Evolutionary conservation across 2,113 vertebrate genomes (phyloP), one percentile per base, ranked within the genome.

Genomic region (Xenus cinereus): DNA sequence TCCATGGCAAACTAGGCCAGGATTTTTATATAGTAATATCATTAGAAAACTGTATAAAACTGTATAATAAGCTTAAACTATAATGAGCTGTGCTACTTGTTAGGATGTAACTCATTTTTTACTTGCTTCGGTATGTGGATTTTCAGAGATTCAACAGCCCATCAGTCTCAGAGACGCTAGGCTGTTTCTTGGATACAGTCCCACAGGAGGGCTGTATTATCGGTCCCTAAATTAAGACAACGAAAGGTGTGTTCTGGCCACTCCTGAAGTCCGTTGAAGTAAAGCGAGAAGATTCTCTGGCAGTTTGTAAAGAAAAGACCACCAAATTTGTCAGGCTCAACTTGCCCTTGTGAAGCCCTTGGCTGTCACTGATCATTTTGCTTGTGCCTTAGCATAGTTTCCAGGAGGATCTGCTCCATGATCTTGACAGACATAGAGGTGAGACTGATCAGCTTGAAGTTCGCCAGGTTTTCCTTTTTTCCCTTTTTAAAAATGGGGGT

Each of bases 201-300:
- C 32, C 1, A 0, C 26, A 39, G 14, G 11, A 50, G 5, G 10
- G 7, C 10, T 45, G 18, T n/a, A 13, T 41, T 33, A 21, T n/a
- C 13, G 28, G 37, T 33, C 35, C 35, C 57, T 35, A 68, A 68
- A 62, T 32, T 54, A 59, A 63, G 27, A 3, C 39, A 27, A 50
- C 1, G 4, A 33, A 39, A 76, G 32, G 18, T 56, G 20, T 66
- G 57, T 56, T 66, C 57, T 83, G 41, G 39, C 33, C 6, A 3
- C 24, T 62, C 23, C 51, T 50, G 53, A 45, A 87, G 45, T 14
- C 37, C 3, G 1, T 26, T 74, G 43, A 17, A 30, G 18, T 37
- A 50, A 50, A 50, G 39, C 1, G 2, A 53, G 54, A 43, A 43
- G 35, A 35, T 64, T 63, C 43, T 41, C 15, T 64, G 23, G 3